A percentile compares a stretch with the other conserved stretches of the same genome.
phyloP scores from a whole-genome alignment of 1,140 invertebrate species.

The Drosophila truncata region DNA sequence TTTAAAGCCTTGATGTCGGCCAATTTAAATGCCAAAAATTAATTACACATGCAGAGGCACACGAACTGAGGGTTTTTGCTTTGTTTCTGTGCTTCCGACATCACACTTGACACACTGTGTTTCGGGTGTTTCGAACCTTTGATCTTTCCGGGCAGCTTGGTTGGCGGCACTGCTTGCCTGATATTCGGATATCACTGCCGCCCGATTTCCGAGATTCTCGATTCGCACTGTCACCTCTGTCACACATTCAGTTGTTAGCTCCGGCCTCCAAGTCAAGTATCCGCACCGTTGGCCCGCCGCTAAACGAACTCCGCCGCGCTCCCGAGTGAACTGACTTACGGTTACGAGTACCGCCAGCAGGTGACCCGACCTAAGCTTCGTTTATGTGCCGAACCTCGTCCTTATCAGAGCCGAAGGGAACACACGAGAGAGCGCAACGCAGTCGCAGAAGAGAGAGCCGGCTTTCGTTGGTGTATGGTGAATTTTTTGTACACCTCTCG shows the following conservation, averaged over 20 bases:
- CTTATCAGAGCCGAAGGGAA: slow-evolving; percentile 57
- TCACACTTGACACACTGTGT: slow-evolving; percentile 41
- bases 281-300: slow-evolving; percentile 59
- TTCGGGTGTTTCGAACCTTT: slow-evolving; percentile 41
- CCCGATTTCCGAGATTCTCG: slow-evolving; percentile 16
- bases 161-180: slow-evolving; percentile 13
- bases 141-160: slow-evolving; percentile 26
- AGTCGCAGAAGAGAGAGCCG: slow-evolving; percentile 53
- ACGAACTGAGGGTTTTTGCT: slow-evolving; percentile 11
- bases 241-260: slow-evolving; percentile 54
- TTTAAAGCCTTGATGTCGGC: slow-evolving; percentile 70
- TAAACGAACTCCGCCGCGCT: slow-evolving; percentile 81
- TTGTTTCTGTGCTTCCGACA: neutral
- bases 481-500: slow-evolving; percentile 24
- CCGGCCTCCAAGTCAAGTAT: slow-evolving; percentile 56
- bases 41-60: slow-evolving; percentile 69
- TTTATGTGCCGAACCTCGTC: slow-evolving; percentile 11
- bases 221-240: slow-evolving; percentile 34
- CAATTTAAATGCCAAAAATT: slow-evolving; percentile 76
- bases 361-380: slow-evolving; percentile 30
- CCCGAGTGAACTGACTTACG: slow-evolving; percentile 81
- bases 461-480: slow-evolving; percentile 77
- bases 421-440: slow-evolving; percentile 33
- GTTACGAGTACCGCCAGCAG: slow-evolving; percentile 37
- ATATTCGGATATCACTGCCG: slow-evolving; percentile 19